A percentile compares a stretch with the other conserved stretches of the same genome.
phyloP scores from a whole-genome alignment of 2,888 invertebrate species.

The Lordiphosa andalusiaca region DNA sequence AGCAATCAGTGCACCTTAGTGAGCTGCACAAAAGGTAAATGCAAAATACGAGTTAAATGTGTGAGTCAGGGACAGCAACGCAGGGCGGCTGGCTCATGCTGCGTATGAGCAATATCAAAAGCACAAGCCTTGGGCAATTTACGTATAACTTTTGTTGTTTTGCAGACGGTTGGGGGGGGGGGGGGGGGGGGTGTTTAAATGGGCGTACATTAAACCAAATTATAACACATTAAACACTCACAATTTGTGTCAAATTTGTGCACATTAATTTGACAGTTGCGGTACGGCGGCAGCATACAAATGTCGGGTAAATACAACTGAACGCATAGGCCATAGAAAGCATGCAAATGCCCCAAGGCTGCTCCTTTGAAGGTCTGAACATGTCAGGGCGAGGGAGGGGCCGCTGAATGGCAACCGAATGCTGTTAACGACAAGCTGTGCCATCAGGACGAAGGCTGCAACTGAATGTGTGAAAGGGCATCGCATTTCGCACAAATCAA shows the following conservation, averaged over 20 bases:
- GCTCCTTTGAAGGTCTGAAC: no score
- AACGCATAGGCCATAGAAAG: neutral
- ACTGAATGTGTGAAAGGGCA: no score
- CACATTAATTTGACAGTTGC: conserved; percentile 33
- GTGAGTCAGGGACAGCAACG: neutral
- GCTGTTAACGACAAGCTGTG: no score
- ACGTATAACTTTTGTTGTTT: conserved; percentile 13
- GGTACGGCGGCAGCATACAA: conserved; percentile 17
- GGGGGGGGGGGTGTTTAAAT: no score
- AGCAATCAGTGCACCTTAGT: conserved; percentile 25
- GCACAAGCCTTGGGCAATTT: conserved; percentile 4
- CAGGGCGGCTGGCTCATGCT: conserved; percentile 10
- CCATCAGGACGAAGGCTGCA: no score
- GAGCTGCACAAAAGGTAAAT: conserved; percentile 18
- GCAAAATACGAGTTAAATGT: conserved; percentile 11
- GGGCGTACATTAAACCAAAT: conserved; percentile 41
- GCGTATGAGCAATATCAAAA: conserved; percentile 40
- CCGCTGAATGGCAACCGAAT: no score
- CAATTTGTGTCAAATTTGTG: conserved; percentile 38
- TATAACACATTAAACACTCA: conserved; percentile 36
- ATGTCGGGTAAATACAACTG: neutral
- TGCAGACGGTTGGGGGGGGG: conserved; percentile 9
- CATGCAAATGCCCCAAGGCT: conserved; percentile 13
- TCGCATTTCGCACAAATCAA: no score
- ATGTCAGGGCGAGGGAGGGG: no score